Evolutionary conservation across 2,797 vertebrate genomes (phyloP).

Genomic region (Naso thynnoides): DNA sequence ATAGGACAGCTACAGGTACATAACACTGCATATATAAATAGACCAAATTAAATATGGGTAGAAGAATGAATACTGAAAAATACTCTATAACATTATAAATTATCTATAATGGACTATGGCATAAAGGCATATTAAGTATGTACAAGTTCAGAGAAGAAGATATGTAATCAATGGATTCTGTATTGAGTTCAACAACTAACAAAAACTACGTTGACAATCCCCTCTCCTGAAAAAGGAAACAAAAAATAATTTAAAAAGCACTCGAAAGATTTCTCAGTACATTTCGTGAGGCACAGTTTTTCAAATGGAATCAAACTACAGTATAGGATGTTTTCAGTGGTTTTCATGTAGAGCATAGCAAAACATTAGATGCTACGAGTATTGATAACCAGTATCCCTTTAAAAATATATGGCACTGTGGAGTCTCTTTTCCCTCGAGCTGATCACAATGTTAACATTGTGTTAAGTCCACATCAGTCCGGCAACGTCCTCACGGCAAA

Average conservation of each 20-base stretch:
- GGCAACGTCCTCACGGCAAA: slow-evolving; percentile 56
- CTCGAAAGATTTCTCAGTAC: slow-evolving; percentile 79
- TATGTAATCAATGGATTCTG: slow-evolving; percentile 70
- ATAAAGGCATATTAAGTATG: slow-evolving; percentile 79
- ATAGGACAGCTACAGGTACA: slow-evolving; percentile 77
- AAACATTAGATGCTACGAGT: slow-evolving; percentile 54
- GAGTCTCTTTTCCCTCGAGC: slow-evolving; percentile 57
- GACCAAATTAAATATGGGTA: slow-evolving; percentile 97
- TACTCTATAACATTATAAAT: slow-evolving; percentile 87
- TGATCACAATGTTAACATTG: slow-evolving; percentile 34
- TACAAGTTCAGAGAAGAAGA: slow-evolving; percentile 76
- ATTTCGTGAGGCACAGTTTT: slow-evolving; percentile 78
- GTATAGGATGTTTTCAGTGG: slow-evolving; percentile 83
- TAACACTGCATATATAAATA: slow-evolving; percentile 95
- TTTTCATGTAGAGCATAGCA: slow-evolving; percentile 78
- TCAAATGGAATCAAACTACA: slow-evolving; percentile 85
- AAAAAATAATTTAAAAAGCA: slow-evolving; percentile 85
- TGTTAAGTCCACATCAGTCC: slow-evolving; percentile 53
- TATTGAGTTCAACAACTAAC: slow-evolving; percentile 67
- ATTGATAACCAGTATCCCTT: slow-evolving; percentile 82
- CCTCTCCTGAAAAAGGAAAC: slow-evolving; percentile 63
- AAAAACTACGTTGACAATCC: slow-evolving; percentile 65
- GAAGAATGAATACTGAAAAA: slow-evolving; percentile 95
- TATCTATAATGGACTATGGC: slow-evolving; percentile 80
- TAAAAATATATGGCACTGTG: slow-evolving; percentile 77